Evolutionary conservation across 2,113 vertebrate genomes (phyloP), one percentile per base, ranked within the genome.

Genomic region (Arenaria interpres): DNA sequence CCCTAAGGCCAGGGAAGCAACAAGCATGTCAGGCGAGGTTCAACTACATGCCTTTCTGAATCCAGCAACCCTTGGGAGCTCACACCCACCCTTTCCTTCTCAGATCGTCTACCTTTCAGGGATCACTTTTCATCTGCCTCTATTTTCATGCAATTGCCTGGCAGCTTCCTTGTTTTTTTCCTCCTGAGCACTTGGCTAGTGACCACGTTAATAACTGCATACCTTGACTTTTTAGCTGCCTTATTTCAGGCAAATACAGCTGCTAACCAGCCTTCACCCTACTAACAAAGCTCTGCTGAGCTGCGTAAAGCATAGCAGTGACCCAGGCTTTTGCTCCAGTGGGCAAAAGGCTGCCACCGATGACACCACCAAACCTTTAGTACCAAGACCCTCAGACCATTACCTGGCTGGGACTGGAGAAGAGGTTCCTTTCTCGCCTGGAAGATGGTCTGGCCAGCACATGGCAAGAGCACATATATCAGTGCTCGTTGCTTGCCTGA

Each of bases 1-100:
- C 78, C 91, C 82, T 67, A 18, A 91, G 96, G 94, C 67, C 78
- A 93, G 30, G 64, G 81, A 96, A 96, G 89, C 1, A 88, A 32
- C 37, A 88, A 85, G 62, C 71, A 50, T 59, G 78, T 93, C 88
- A 95, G 72, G 62, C 2, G 12, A 90, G 75, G 71, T 94, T 93
- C 53, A 93, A 1, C 66, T 57, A 69, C 67, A 73, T 66, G 37
- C 1, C 1, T 54, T 89, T 69, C 74, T 80, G n/a, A 83, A 95
- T n/a, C 37, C 46, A 83, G 23, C 39, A 74, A 6, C 51, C 41
- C 59, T 83, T 12, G 7, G 63, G 33, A 77, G 79, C 72, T 84
- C 88, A 53, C 81, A 85, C 33, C 48, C 87, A 88, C 57, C 23
- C n/a, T 45, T 54, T 68, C 62, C 43, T 75, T 91, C 71, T 66